Percentiles rank a stretch among this genome's conserved stretches.
Evolutionary conservation across 2,113 vertebrate species (phyloP).

Genomic region (Zingel zingel): DNA sequence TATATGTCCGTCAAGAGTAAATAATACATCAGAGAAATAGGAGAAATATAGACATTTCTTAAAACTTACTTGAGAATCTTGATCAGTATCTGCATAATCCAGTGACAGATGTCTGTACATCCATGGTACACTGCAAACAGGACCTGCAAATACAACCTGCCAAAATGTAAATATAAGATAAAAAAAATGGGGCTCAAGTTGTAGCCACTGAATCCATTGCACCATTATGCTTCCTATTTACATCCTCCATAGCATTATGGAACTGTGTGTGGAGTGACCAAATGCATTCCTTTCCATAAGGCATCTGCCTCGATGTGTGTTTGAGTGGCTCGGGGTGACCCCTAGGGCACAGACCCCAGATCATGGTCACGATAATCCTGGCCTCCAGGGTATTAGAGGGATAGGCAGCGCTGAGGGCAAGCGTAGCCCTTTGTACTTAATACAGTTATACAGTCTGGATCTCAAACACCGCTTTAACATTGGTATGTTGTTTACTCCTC

Average conservation of each 20-base stretch:
- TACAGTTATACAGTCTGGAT: not conserved
- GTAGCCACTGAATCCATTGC: not conserved
- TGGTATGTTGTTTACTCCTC: constrained; percentile 32
- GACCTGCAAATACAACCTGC: not conserved
- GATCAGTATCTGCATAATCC: not conserved
- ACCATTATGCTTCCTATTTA: not conserved
- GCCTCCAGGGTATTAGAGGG: too few relatives aligned
- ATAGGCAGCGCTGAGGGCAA: too few relatives aligned
- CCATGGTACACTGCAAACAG: not conserved
- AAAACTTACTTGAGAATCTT: not conserved
- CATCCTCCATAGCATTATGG: not conserved
- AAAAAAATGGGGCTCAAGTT: not conserved
- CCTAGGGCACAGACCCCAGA: too few relatives aligned
- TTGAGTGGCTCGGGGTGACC: too few relatives aligned
- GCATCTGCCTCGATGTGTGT: too few relatives aligned
- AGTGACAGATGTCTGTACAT: not conserved
- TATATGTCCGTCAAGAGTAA: not conserved
- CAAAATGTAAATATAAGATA: not conserved
- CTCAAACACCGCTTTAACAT: not conserved
- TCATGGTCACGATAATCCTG: too few relatives aligned
- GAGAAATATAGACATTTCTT: not conserved
- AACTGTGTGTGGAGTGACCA: not conserved
- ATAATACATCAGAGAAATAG: not conserved
- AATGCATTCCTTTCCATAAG: too few relatives aligned
- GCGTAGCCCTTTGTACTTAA: too few relatives aligned